phyloP scores from a whole-genome alignment of 2,113 vertebrate genomes.

The Vulpes ferrilata region DNA sequence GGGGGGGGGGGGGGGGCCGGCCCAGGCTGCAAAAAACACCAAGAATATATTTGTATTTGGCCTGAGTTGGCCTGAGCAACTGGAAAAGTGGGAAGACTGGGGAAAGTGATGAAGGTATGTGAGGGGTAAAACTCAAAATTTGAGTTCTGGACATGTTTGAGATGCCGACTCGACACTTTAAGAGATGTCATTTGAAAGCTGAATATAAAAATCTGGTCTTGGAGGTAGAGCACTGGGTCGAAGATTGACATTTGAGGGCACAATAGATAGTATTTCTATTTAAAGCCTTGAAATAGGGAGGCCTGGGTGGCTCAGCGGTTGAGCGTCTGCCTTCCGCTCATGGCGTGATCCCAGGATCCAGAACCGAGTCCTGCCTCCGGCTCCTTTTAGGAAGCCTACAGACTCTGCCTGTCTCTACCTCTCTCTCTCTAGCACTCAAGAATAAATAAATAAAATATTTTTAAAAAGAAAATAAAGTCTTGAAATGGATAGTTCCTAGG shows the following conservation, averaged over 20 bases:
- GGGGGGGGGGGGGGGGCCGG: too few relatives aligned
- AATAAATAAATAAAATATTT: too few relatives aligned
- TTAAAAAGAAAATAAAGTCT: background rate
- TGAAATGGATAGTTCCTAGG: background rate
- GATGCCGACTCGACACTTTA: background rate
- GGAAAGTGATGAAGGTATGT: background rate
- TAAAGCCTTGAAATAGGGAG: background rate
- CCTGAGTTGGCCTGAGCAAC: background rate
- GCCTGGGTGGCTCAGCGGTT: too few relatives aligned
- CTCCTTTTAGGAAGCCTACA: too few relatives aligned
- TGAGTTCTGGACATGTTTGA: background rate
- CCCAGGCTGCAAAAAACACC: background rate
- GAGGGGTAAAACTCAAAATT: background rate
- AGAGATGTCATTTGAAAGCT: background rate
- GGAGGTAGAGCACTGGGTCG: background rate
- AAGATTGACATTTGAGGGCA: background rate
- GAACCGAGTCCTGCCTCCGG: too few relatives aligned
- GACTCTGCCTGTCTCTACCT: too few relatives aligned
- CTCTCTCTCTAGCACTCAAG: too few relatives aligned
- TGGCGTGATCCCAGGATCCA: too few relatives aligned
- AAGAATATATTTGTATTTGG: background rate
- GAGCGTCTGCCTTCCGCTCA: too few relatives aligned
- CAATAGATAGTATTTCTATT: background rate
- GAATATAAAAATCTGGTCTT: background rate
- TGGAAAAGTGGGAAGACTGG: background rate